phyloP scores from a whole-genome alignment of 2,113 vertebrate genomes.

The Thryonomys swinderianus region DNA sequence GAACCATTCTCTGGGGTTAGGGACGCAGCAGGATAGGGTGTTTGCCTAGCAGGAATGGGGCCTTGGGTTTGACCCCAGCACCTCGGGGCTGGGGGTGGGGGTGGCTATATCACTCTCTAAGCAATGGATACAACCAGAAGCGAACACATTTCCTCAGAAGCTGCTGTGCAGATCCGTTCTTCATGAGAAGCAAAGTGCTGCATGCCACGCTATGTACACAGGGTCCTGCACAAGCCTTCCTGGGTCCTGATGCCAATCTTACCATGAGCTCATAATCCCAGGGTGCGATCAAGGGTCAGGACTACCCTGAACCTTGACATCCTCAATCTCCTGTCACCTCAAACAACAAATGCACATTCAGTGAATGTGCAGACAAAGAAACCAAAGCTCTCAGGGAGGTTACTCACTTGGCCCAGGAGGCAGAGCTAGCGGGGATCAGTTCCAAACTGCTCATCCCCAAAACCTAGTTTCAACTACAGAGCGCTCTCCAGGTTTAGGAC shows the following conservation, averaged over 20 bases:
- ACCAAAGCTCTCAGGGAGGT: background rate
- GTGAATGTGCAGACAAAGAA: background rate
- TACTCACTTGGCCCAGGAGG: background rate
- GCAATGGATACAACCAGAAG: background rate
- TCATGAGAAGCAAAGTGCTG: background rate
- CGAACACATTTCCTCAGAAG: background rate
- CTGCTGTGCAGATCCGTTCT: background rate
- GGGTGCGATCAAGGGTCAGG: background rate
- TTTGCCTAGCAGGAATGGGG: background rate
- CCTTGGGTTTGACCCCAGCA: background rate
- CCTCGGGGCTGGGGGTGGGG: too few relatives aligned
- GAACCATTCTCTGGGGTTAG: background rate
- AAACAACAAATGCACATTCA: background rate
- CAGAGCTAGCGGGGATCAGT: background rate
- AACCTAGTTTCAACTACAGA: background rate
- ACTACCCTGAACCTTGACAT: background rate
- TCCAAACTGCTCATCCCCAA: conserved; percentile 4
- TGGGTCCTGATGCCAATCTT: background rate
- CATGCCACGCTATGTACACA: background rate
- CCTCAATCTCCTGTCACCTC: background rate
- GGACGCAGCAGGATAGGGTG: background rate
- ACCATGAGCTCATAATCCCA: background rate
- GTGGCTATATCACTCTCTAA: background rate
- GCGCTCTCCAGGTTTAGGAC: background rate
- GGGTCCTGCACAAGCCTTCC: too few relatives aligned